Evolutionary conservation across 2,113 vertebrate species (phyloP).

Genomic region (Anarhynchus alexandrinus): DNA sequence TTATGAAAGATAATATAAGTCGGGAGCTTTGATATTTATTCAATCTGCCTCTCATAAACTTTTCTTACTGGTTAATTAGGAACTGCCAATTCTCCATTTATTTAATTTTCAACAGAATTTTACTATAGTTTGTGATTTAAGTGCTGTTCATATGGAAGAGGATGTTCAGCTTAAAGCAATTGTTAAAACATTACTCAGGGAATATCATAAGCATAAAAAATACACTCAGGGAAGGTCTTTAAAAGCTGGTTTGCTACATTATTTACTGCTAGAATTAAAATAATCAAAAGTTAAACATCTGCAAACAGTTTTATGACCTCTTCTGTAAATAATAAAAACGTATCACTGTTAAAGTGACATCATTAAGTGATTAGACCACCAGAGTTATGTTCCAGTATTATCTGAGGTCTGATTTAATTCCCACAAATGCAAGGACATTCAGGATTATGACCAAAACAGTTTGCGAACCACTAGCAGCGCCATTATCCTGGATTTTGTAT

Average conservation of each 20-base stretch:
- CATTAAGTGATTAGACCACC: background rate
- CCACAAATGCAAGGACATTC: background rate
- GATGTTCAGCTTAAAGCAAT: background rate
- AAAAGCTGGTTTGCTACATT: background rate
- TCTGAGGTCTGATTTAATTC: background rate
- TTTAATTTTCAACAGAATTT: conserved; percentile 27
- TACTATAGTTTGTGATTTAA: conserved; percentile 9
- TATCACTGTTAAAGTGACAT: background rate
- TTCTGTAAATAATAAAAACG: conserved; percentile 6
- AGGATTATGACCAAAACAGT: background rate
- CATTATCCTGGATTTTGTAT: background rate
- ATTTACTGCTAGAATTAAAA: conserved; percentile 32
- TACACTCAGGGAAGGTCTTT: background rate
- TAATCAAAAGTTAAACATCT: background rate
- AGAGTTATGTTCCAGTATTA: background rate
- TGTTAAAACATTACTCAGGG: background rate
- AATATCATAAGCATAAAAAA: background rate
- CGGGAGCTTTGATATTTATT: conserved; percentile 28
- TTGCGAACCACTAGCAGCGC: background rate
- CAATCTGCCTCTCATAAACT: conserved; percentile 15
- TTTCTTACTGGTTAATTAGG: conserved; percentile 44
- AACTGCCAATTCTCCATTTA: conserved; percentile 30
- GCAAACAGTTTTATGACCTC: background rate
- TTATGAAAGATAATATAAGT: conserved; percentile 31
- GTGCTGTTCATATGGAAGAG: background rate